Base-by-base conservation (phyloP, 2,888 invertebrate genomes). In the Aporophyla lueneburgensis region DNA sequence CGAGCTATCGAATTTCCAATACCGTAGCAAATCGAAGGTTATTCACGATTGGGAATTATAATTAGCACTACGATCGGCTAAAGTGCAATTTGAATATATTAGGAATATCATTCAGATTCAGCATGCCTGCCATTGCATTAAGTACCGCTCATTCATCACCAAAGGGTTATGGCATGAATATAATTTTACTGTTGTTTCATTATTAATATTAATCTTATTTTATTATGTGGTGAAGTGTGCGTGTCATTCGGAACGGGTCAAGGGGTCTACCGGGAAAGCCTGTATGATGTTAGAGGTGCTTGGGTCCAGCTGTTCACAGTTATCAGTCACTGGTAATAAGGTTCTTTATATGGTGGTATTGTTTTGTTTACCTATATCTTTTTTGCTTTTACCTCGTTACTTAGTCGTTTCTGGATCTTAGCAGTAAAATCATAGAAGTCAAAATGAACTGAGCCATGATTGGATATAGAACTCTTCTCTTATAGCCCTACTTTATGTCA, bases 1-100 rank as follows among this genome's bases (percentile, higher is more conserved):
- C 67, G 61, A 16, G 24, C 16, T 83, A 80, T 73, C 76, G 49
- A 70, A 73, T 63, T 40, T 19, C 61, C 66, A 81, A 85, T 75
- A 81, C 76, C 87, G 76, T 70, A 73, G 19, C 86, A 19, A 86
- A 87, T 86, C 49, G 80, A 86, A 87, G 87, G 87, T 63, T 80
- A 74, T 79, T 71, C 58, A 72, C 74, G 54, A 86, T 85, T 82
- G 70, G 46, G 66, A 71, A 68, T 81, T 58, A 49, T 76, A 84
- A 83, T 81, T 73, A 70, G 59, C 66, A 65, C 73, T 51, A 33
- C 66, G 54, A 79, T 46, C 62, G 51, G 74, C 58, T 65, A 33
- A 66, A 62, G 61, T 40, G 67, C 78, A 56, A 84, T 83, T 83
- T 85, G 83, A 81, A 83, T 83, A 71, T 62, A 72, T 83, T 83